Conservation (phyloP, 2,888 invertebrate genomes). For the Drosophila mayaguana region DNA sequence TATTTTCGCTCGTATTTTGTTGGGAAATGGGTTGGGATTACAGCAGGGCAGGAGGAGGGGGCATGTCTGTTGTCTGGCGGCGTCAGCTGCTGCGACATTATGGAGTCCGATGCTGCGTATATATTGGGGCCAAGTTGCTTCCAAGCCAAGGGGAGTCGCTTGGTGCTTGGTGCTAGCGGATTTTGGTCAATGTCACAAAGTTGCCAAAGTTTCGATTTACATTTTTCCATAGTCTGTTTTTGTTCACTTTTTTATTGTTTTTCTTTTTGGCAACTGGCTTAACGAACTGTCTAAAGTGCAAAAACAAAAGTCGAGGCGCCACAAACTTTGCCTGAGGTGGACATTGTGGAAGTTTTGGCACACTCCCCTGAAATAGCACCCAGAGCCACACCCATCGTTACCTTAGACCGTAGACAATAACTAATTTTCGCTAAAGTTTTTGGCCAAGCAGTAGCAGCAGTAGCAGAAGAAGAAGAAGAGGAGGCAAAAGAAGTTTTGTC, state of each 20-base stretch:
- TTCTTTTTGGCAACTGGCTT: conserved; percentile 27
- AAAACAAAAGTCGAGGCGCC: conserved; percentile 50
- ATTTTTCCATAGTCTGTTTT: conserved; percentile 16
- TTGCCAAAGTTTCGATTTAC: conserved; percentile 61
- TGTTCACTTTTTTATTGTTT: background rate
- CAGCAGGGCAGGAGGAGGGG: background rate
- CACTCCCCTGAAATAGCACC: background rate
- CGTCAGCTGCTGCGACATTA: conserved; percentile 74
- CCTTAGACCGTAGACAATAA: conserved; percentile 59
- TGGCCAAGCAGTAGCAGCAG: background rate
- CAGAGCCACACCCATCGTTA: background rate
- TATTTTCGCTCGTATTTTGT: conserved; percentile 32
- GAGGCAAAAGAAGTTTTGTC: conserved; percentile 35
- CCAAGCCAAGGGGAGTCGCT: background rate
- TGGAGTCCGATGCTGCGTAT: conserved; percentile 54
- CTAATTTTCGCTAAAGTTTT: conserved; percentile 58
- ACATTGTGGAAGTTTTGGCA: conserved; percentile 10
- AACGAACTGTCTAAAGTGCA: conserved; percentile 46
- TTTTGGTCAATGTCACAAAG: conserved; percentile 65
- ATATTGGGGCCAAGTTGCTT: conserved; percentile 41
- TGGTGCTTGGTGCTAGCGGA: background rate
- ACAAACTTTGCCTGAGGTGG: conserved; percentile 54
- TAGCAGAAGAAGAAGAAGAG: background rate
- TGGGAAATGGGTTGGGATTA: background rate
- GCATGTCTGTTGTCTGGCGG: conserved; percentile 26